Evolutionary conservation across 23 tunicate species (phyloP).

Genomic region (Ciona savignyi): DNA sequence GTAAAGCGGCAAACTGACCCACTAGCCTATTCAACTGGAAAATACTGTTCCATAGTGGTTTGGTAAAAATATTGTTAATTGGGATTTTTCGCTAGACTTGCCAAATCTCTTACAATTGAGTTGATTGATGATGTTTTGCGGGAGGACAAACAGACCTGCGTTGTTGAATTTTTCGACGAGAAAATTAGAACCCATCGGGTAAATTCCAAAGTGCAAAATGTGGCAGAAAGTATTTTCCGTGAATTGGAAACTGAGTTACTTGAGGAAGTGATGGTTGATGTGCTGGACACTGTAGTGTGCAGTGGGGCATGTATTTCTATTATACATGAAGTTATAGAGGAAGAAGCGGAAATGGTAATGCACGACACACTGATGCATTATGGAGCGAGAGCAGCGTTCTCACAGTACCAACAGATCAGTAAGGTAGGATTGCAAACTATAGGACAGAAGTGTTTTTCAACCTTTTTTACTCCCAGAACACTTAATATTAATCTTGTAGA

Average conservation of each 20-base stretch:
- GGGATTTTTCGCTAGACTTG: no score
- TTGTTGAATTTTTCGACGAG: constrained; percentile 18
- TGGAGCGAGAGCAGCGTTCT: constrained; percentile 33
- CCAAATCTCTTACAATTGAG: constrained; percentile 9
- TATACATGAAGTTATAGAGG: constrained; percentile 18
- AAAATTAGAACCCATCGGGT: not conserved
- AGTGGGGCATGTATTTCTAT: constrained; percentile 14
- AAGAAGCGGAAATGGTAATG: constrained; percentile 2
- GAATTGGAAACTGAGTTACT: constrained; percentile 16
- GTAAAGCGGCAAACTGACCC: no score
- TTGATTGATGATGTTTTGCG: constrained; percentile 17
- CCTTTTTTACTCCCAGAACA: not conserved
- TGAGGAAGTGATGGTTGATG: constrained; percentile 10
- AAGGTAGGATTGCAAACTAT: constrained; percentile 14
- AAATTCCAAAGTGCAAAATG: not conserved
- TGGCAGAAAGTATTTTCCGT: not conserved
- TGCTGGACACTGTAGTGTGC: not conserved
- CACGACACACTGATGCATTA: constrained; percentile 18
- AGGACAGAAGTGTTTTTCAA: not conserved
- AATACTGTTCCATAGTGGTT: no score
- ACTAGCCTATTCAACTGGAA: no score
- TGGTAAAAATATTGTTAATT: no score
- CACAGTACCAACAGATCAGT: constrained; percentile 26
- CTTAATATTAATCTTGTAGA: not conserved
- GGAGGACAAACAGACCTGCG: constrained; percentile 9